Conservation (phyloP, 2,888 invertebrate species). For the Diloba caeruleocephala region DNA sequence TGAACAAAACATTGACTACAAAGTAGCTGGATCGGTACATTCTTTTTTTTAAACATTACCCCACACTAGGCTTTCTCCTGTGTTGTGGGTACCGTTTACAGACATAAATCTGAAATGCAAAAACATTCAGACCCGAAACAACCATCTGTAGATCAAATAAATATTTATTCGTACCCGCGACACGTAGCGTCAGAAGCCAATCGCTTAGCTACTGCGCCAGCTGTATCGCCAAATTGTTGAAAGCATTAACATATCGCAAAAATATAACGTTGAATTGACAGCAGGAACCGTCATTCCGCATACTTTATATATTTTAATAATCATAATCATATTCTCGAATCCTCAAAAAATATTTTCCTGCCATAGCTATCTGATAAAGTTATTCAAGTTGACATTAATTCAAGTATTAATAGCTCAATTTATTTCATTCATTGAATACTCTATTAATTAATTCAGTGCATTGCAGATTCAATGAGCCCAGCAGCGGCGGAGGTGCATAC, state of each 20-base stretch:
- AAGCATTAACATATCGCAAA: constrained; percentile 40
- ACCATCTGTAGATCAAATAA: too few relatives aligned
- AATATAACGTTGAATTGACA: constrained; percentile 26
- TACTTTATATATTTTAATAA: constrained; percentile 10
- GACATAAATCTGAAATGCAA: too few relatives aligned
- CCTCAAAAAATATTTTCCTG: constrained; percentile 20
- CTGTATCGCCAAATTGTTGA: too few relatives aligned
- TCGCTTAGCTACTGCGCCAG: too few relatives aligned
- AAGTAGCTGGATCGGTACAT: constrained; percentile 40
- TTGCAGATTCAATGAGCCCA: constrained; percentile 60
- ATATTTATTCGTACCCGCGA: too few relatives aligned
- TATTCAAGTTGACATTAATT: constrained; percentile 14
- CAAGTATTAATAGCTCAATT: constrained; percentile 27
- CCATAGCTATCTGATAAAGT: constrained; percentile 10
- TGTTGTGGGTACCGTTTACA: too few relatives aligned
- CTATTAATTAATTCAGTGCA: constrained; percentile 64
- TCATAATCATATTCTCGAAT: constrained; percentile 21
- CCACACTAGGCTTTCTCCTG: too few relatives aligned
- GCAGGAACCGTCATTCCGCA: constrained; percentile 29
- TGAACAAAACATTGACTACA: constrained; percentile 44
- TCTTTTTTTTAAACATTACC: too few relatives aligned
- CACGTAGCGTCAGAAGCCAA: too few relatives aligned
- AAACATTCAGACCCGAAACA: too few relatives aligned
- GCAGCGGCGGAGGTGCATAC: constrained; percentile 62
- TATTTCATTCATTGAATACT: constrained; percentile 57